Percentiles rank a stretch among this genome's conserved stretches.
Conservation (phyloP, 2,888 invertebrate genomes). For the Nipponacmea schrenckii region DNA sequence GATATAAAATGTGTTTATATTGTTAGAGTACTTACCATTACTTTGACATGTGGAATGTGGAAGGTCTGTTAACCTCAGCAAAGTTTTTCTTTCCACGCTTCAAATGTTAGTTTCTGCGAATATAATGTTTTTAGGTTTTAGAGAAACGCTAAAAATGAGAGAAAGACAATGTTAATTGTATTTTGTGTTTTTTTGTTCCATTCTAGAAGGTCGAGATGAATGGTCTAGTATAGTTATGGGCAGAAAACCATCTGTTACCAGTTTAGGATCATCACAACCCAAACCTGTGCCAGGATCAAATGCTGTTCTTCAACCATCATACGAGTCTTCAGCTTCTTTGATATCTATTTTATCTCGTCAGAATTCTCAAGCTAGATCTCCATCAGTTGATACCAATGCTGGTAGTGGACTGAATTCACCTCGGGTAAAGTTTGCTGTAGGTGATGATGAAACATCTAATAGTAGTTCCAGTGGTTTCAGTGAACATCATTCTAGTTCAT, state of each 20-base stretch:
- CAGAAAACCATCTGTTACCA: slow-evolving; percentile 34
- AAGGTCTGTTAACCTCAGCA: too few relatives aligned
- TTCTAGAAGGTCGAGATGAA: slow-evolving; percentile 38
- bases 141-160: too few relatives aligned
- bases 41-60: too few relatives aligned
- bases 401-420: slow-evolving; percentile 11
- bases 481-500: slow-evolving; percentile 31
- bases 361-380: background rate
- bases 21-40: too few relatives aligned
- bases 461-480: slow-evolving; percentile 54
- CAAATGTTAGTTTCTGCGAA: too few relatives aligned
- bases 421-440: slow-evolving; percentile 45
- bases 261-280: slow-evolving; percentile 27
- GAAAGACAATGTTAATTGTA: background rate
- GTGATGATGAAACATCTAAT: slow-evolving; percentile 41
- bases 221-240: slow-evolving; percentile 57
- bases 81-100: too few relatives aligned
- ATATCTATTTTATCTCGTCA: background rate
- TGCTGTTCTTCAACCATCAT: slow-evolving; percentile 39
- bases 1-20: too few relatives aligned
- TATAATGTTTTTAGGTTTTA: too few relatives aligned
- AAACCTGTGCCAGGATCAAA: slow-evolving; percentile 57
- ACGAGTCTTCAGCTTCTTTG: slow-evolving; percentile 13
- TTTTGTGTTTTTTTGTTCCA: too few relatives aligned
- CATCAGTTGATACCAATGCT: background rate